These are phyloP conservation scores for Yponomeuta evonymella DNA, from an alignment of 2,888 invertebrate species.

Conservation along the genomic window DNA sequence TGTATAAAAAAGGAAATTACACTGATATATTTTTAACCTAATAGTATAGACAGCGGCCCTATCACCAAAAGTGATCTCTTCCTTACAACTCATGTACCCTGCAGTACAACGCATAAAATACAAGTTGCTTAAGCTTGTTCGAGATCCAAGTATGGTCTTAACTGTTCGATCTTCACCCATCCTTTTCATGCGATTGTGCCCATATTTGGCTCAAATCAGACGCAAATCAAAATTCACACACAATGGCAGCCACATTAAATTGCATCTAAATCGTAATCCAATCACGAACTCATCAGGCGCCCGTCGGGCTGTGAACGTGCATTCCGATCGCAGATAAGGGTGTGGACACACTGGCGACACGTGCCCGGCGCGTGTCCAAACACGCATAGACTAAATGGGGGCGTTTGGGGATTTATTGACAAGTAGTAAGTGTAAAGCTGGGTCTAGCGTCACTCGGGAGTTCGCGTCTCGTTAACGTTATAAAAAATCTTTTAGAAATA, in stretches of 20 bases:
- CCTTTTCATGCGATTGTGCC: neutral
- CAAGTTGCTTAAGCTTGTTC: no score
- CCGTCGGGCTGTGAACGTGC: conserved; percentile 65
- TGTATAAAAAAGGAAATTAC: no score
- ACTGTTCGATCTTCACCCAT: neutral
- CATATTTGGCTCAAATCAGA: neutral
- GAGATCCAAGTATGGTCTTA: no score
- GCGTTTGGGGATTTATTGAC: conserved; percentile 17
- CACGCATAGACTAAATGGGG: conserved; percentile 48
- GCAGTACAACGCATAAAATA: no score
- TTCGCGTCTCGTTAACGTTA: no score
- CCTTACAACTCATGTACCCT: no score
- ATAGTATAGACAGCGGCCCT: no score
- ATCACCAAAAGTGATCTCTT: no score
- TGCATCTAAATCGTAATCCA: conserved; percentile 50
- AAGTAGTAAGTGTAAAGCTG: neutral
- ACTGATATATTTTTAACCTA: no score
- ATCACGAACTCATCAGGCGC: conserved; percentile 52
- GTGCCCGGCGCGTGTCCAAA: conserved; percentile 60
- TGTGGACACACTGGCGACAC: conserved; percentile 43
- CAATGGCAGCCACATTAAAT: conserved; percentile 10
- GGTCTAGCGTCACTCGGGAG: no score
- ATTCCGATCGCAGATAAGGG: conserved; percentile 63
- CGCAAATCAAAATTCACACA: neutral
- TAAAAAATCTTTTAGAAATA: no score